phyloP scores from a whole-genome alignment of 2,888 invertebrate species.

The Timandra comae region DNA sequence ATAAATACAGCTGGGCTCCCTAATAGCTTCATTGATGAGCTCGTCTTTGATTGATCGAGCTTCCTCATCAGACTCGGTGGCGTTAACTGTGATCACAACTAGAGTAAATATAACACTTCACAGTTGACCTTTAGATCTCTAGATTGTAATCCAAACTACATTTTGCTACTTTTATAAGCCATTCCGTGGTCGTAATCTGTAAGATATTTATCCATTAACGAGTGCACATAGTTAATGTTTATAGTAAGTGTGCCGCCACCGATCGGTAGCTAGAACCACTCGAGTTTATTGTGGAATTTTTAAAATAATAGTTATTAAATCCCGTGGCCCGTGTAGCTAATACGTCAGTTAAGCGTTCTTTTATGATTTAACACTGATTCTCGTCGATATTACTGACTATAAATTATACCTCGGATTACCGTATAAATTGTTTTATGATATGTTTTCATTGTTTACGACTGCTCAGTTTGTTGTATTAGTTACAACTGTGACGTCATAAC shows the following conservation, averaged over 20 bases:
- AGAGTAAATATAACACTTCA: no score
- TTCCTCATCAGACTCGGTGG: no score
- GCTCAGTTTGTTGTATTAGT: not conserved
- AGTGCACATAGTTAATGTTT: not conserved
- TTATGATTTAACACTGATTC: slow-evolving; percentile 72
- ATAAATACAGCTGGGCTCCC: no score
- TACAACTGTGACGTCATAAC: not conserved
- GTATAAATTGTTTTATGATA: slow-evolving; percentile 69
- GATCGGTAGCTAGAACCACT: no score
- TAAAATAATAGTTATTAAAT: slow-evolving; percentile 73
- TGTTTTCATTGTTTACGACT: slow-evolving; percentile 41
- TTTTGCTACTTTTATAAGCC: no score
- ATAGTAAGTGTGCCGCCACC: slow-evolving; percentile 30
- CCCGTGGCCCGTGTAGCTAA: slow-evolving; percentile 64
- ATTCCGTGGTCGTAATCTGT: no score
- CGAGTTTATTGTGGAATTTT: slow-evolving; percentile 54
- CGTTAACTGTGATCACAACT: no score
- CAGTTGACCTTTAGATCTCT: no score
- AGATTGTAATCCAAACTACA: no score
- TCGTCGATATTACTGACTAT: slow-evolving; percentile 58
- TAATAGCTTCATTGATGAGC: no score
- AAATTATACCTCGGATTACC: slow-evolving; percentile 61
- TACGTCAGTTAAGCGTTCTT: slow-evolving; percentile 63
- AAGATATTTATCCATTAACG: no score
- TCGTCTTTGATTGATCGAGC: no score